Percentiles rank a stretch among this genome's conserved stretches.
These are phyloP conservation scores for Tetragnatha montana DNA, from an alignment of 2,888 invertebrate species.

Conservation along the genomic window DNA sequence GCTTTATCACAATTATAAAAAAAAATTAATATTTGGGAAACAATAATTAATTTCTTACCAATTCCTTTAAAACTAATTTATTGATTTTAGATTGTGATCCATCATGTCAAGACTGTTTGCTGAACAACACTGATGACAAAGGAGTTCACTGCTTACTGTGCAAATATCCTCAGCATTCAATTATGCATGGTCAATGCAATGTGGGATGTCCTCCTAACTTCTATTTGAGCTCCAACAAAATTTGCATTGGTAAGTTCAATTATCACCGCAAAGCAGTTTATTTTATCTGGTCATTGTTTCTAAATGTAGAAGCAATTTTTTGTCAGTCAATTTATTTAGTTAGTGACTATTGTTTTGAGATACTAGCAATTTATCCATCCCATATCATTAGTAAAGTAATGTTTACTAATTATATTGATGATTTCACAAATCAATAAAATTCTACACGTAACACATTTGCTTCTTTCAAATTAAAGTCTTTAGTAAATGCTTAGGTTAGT, in stretches of 20 bases:
- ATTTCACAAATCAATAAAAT: no score
- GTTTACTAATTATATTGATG: no score
- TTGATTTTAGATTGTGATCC: conserved; percentile 52
- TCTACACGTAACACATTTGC: no score
- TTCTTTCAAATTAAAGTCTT: no score
- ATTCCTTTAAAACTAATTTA: background rate
- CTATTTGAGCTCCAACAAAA: conserved; percentile 45
- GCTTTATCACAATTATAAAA: background rate
- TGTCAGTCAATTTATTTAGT: no score
- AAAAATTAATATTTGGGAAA: background rate
- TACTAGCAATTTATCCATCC: no score
- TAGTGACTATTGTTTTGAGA: no score
- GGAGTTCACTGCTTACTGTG: conserved; percentile 48
- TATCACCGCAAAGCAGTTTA: no score
- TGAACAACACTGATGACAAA: conserved; percentile 22
- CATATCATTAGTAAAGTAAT: no score
- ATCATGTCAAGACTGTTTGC: conserved; percentile 46
- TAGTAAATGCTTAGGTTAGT: no score
- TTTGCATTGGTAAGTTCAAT: conserved; percentile 44
- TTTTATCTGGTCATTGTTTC: no score
- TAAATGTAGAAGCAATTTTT: no score
- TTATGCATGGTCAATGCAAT: conserved; percentile 48
- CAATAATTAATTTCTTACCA: background rate
- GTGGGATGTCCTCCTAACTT: conserved; percentile 40
- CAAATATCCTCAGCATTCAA: conserved; percentile 39